Conservation (phyloP, 92 coral and sea anemone genomes). For the Parazoanthus swiftii region DNA sequence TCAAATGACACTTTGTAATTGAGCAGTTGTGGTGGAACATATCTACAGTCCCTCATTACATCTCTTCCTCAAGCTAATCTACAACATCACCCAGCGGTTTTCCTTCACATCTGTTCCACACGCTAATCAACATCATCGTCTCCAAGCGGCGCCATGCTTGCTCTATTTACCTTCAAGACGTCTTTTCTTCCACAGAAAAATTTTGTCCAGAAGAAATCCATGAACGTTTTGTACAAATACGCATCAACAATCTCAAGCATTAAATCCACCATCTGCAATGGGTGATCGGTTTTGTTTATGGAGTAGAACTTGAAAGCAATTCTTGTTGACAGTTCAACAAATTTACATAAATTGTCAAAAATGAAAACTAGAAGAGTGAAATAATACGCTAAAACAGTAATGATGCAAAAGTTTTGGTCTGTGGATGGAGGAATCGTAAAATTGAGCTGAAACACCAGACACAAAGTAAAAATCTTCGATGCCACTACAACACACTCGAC, state of each 20-base stretch:
- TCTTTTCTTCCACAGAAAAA: constrained; percentile 26
- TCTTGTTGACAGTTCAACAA: constrained; percentile 33
- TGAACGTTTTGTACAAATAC: constrained; percentile 18
- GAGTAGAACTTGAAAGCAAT: constrained; percentile 29
- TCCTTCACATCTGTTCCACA: no score
- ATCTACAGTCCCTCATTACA: no score
- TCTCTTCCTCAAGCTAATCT: no score
- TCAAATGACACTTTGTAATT: no score
- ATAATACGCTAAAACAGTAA: neutral
- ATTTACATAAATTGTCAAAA: constrained; percentile 22
- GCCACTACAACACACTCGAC: constrained; percentile 5
- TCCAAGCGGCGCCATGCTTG: neutral
- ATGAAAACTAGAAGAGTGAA: constrained; percentile 11
- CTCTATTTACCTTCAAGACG: neutral
- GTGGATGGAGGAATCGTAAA: constrained; percentile 21
- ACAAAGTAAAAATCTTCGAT: constrained; percentile 1
- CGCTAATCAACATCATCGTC: neutral
- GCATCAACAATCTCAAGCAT: constrained; percentile 32
- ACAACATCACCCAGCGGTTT: no score
- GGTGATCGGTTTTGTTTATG: neutral
- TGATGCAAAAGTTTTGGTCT: neutral
- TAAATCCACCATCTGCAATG: constrained; percentile 20
- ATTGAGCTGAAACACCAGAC: constrained; percentile 27
- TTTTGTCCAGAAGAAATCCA: constrained; percentile 26
- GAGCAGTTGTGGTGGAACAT: no score